Conservation (phyloP, 2,113 vertebrate genomes). For the Sylvietta virens region DNA sequence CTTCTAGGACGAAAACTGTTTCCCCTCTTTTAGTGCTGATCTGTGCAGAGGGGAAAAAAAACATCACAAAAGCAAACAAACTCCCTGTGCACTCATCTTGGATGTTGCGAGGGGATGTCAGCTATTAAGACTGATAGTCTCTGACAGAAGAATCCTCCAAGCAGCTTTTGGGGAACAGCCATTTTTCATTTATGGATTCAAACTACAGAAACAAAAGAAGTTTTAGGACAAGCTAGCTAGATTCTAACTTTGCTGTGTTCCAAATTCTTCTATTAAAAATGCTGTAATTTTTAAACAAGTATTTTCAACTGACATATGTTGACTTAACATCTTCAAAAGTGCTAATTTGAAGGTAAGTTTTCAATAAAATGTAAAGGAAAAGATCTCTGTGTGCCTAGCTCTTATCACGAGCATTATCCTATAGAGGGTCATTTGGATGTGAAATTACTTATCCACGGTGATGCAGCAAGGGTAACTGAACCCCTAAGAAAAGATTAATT, state of each 20-base stretch:
- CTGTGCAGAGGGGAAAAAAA: not conserved
- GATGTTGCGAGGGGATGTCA: not conserved
- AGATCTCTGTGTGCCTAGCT: not conserved
- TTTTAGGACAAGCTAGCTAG: not conserved
- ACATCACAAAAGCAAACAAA: not conserved
- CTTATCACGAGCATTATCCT: not conserved
- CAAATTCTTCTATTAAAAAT: not conserved
- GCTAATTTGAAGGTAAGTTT: not conserved
- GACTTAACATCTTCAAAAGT: not conserved
- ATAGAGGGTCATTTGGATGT: not conserved
- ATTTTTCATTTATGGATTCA: not conserved
- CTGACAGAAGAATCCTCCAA: not conserved
- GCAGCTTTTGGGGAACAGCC: not conserved
- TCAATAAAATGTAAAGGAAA: not conserved
- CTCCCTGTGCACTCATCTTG: not conserved
- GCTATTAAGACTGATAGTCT: not conserved
- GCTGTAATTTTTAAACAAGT: not conserved
- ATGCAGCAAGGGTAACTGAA: not conserved
- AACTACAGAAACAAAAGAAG: not conserved
- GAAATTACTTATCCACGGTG: not conserved
- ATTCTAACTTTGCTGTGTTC: not conserved
- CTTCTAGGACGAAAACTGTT: not conserved
- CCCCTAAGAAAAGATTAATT: not conserved
- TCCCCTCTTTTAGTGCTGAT: not conserved
- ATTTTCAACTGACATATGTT: not conserved